Evolutionary conservation across 1,140 invertebrate genomes (phyloP).

Genomic region (Calycopis cecrops): DNA sequence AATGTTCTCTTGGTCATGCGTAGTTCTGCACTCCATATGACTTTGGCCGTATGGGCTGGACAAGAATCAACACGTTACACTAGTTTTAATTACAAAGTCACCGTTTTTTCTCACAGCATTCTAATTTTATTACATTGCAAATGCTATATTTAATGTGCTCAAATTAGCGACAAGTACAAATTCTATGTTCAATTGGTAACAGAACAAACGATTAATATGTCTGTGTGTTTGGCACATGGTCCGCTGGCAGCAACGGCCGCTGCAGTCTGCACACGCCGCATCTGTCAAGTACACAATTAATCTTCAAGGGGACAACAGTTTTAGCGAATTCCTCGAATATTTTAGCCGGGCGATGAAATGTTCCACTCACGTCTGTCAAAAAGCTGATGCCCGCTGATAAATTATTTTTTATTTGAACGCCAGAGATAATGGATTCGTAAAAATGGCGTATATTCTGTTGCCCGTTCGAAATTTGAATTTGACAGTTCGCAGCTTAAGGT

Average conservation of each 20-base stretch:
- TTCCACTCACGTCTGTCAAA: conserved; percentile 13
- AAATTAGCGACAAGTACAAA: neutral
- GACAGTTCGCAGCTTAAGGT: too few species aligned
- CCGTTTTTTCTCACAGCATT: too few species aligned
- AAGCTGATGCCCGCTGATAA: neutral
- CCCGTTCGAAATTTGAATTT: too few species aligned
- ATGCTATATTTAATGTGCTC: too few species aligned
- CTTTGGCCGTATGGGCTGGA: too few species aligned
- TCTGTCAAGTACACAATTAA: conserved; percentile 65
- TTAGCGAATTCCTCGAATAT: conserved; percentile 29
- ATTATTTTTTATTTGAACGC: neutral
- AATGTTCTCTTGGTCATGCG: too few species aligned
- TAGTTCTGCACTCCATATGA: too few species aligned
- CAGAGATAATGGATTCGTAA: neutral
- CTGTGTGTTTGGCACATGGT: conserved; percentile 33
- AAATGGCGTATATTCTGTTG: too few species aligned
- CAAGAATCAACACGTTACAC: too few species aligned
- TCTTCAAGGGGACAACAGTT: conserved; percentile 38
- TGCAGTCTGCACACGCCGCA: conserved; percentile 38
- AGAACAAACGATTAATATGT: conserved; percentile 42
- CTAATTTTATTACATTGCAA: too few species aligned
- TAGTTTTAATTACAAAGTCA: too few species aligned
- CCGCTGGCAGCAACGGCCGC: conserved; percentile 32
- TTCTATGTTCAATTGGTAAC: conserved; percentile 29
- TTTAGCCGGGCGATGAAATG: conserved; percentile 20